Percentiles rank a stretch among this genome's conserved stretches.
Conservation (phyloP, 2,888 invertebrate species). For the Standfussiana lucernea region DNA sequence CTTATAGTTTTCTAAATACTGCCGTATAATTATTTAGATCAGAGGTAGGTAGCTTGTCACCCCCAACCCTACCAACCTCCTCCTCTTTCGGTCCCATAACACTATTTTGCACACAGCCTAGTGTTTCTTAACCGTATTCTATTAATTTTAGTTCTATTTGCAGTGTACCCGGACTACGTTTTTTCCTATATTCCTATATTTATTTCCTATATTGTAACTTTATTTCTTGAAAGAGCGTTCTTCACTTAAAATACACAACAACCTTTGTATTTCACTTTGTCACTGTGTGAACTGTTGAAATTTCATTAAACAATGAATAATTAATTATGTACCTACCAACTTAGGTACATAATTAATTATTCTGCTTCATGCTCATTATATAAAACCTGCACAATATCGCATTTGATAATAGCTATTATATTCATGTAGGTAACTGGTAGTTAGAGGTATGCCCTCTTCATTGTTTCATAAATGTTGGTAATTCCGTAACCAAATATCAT, state of each 20-base stretch:
- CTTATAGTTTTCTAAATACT: background rate
- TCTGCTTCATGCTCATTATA: background rate
- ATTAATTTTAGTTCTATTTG: background rate
- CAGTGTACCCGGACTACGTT: background rate
- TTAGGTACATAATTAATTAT: too few species aligned
- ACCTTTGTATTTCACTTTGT: background rate
- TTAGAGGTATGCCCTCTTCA: background rate
- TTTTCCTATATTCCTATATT: background rate
- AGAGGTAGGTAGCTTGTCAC: background rate
- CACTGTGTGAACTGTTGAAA: conserved; percentile 13
- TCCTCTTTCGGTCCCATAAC: background rate
- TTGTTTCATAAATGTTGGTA: background rate
- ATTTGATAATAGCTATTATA: conserved; percentile 7
- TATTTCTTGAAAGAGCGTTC: background rate
- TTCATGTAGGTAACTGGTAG: background rate
- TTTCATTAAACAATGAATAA: background rate
- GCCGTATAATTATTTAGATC: background rate
- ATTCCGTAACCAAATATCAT: background rate
- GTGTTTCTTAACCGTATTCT: background rate
- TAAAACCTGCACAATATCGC: conserved; percentile 21
- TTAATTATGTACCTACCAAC: background rate
- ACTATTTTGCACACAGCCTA: too few species aligned
- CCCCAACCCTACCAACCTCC: background rate
- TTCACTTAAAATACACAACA: background rate
- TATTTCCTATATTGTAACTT: background rate